Base-by-base conservation (phyloP, 2,888 invertebrate species). In the Cancer borealis region DNA sequence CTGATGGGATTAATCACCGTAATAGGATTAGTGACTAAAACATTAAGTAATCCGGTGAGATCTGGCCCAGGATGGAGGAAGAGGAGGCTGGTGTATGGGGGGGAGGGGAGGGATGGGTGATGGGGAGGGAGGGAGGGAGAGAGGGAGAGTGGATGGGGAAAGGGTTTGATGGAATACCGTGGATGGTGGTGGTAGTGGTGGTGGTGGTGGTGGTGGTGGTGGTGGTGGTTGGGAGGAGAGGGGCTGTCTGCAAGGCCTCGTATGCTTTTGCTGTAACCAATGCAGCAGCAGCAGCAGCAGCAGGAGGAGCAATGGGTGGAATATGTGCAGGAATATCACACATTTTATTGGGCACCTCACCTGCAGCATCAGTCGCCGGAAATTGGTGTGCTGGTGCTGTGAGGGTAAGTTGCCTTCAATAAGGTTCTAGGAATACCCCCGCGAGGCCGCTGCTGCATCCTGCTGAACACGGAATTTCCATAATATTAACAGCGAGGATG, bases 1-100 rank as follows among this genome's bases (percentile, higher is more conserved):
- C 91, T 14, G 30, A 49, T 87, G 49, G 49, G 92, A 87, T 92
- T 84, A 84, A 92, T 92, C 91, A 66, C 66, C 66, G 45, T 73
- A 91, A 91, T 45, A 84, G 87, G 92, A 92, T 92, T 87, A 92
- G n/a, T 46, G 87, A 26, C 92, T 92, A 92, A 92, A 87, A 92
- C 87, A 92, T 92, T 87, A 92, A 87, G 87, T 92, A 92, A 92
- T 47, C 49, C 87, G 84, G 49, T 26, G 88, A 88, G 88, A 88
- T n/a, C 46, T 47, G n/a, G 88, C 8, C 46, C 79, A 30, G 30
- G 30, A 12, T 14, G 30, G 30, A 26, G 30, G 30, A 26, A 10
- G 30, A 39, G 66, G 5, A 8, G 30, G 79, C 79, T 79, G 47
- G 66, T 39, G 60, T 45, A 73, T 66, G 91, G 39, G 60, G 60